phyloP scores from a whole-genome alignment of 1,140 invertebrate species.

The Drosophila nigromelanica region DNA sequence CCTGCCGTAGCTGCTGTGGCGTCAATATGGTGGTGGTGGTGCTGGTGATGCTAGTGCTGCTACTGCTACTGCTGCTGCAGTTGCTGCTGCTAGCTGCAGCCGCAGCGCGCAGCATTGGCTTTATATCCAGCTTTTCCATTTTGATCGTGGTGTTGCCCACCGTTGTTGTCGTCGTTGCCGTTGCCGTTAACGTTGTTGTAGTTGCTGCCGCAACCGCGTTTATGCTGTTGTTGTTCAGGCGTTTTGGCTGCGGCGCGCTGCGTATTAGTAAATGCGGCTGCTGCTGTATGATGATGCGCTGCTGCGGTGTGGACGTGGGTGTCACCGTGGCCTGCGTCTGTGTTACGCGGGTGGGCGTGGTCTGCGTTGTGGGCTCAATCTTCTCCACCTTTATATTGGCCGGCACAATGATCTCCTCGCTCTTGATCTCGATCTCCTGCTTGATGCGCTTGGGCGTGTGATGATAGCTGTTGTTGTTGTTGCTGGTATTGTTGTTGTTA shows the following conservation, averaged over 20 bases:
- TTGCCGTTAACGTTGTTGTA: conserved; percentile 19
- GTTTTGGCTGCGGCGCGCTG: conserved; percentile 54
- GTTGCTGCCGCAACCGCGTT: conserved; percentile 12
- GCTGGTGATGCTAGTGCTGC: conserved; percentile 26
- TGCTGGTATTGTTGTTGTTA: conserved; percentile 57
- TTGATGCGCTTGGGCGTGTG: conserved; percentile 78
- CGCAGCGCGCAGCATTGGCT: conserved; percentile 60
- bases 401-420: conserved; percentile 78
- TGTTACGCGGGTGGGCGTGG: conserved; percentile 8
- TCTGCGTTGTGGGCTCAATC: conserved; percentile 53
- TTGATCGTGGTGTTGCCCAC: conserved; percentile 74
- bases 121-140: conserved; percentile 81
- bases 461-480: conserved; percentile 68
- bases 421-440: conserved; percentile 81
- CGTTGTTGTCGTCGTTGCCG: conserved; percentile 52
- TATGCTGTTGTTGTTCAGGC: conserved; percentile 31
- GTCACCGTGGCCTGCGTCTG: conserved; percentile 8
- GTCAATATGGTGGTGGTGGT: conserved; percentile 66
- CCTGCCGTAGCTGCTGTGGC: conserved; percentile 67
- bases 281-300: conserved; percentile 68
- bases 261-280: conserved; percentile 75
- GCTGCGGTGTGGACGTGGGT: conserved; percentile 24
- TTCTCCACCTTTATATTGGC: conserved; percentile 78
- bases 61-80: conserved; percentile 27
- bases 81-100: conserved; percentile 31